Percentiles rank a stretch among this genome's conserved stretches.
Conservation (phyloP, 2,113 vertebrate species). For the Cinclus cinclus region DNA sequence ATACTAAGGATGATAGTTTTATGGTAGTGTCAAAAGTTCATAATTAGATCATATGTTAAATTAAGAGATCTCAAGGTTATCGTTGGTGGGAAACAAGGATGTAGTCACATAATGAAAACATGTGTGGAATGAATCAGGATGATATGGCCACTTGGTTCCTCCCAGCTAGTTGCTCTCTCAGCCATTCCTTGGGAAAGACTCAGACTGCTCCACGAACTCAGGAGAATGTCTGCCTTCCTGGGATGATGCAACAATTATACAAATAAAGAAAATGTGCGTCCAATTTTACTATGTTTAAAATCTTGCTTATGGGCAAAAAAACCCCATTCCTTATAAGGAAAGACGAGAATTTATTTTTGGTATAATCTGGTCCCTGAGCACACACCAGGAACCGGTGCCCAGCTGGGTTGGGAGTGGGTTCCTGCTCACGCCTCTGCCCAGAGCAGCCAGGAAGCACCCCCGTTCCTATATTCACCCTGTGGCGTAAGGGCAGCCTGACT, state of each 20-base stretch:
- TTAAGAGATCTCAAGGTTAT: background rate
- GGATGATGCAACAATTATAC: background rate
- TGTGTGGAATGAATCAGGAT: background rate
- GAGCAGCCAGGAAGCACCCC: background rate
- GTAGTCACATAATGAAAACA: background rate
- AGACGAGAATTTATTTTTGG: background rate
- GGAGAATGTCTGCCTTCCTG: background rate
- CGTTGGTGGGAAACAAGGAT: background rate
- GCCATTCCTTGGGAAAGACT: background rate
- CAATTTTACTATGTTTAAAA: background rate
- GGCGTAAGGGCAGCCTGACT: background rate
- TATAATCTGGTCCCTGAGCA: background rate
- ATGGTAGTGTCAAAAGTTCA: background rate
- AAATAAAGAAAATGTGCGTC: background rate
- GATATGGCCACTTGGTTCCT: background rate
- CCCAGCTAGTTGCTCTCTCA: background rate
- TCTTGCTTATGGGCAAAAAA: background rate
- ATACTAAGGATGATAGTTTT: background rate
- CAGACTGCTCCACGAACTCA: background rate
- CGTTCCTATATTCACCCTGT: background rate
- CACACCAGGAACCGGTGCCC: accelerated
- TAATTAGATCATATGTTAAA: background rate
- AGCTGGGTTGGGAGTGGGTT: background rate
- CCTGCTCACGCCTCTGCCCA: background rate
- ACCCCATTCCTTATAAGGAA: background rate